Evolutionary conservation across 1,140 invertebrate species (phyloP), one percentile per base, ranked within the genome.

Genomic region (Cyclina sinensis): DNA sequence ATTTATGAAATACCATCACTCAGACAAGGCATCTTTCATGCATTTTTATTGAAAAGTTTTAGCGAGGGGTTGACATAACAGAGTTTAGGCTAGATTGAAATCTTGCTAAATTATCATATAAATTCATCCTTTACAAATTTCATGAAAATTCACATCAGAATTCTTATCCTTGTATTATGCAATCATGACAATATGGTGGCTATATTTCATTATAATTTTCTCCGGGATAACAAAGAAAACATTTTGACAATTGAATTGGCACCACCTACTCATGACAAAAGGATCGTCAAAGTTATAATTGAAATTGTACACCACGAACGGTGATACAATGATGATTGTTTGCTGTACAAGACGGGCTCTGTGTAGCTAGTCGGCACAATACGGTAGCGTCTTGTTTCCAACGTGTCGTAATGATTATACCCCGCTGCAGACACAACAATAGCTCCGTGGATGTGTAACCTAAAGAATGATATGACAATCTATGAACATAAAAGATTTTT

Each of bases 311-410:
- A 54, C 70, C 54, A 21, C 27, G 21, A 62, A 59, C 30, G 12
- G 37, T 48, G 48, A 76, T 48, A 86, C 84, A 86, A 86, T 86
- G 84, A 73, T 46, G 51, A 54, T 81, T 81, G 79, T 81, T 65
- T 81, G 79, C 46, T 21, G 79, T 86, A 68, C 46, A 59, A 59
- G 84, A 46, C 43, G 27, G 73, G 12, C 32, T 54, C 27, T 78
- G 74, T 78, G 35, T 78, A 51, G n/a, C n/a, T 12, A n/a, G 14
- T n/a, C 21, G 11, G 30, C 21, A 78, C 74, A 78, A 78, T 78
- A 78, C 37, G 74, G 46, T 51, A 48, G 48, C 43, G 74, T 78
- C 74, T 51, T 54, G 48, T 54, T 78, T 51, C 74, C 74, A 46
- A 78, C 74, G 54, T 78, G 74, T 54, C 48, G 46, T 78, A 32